Evolutionary conservation across 2,797 vertebrate species (phyloP), one percentile per base, ranked within the genome.

Genomic region (Amblyopsis hoosieri): DNA sequence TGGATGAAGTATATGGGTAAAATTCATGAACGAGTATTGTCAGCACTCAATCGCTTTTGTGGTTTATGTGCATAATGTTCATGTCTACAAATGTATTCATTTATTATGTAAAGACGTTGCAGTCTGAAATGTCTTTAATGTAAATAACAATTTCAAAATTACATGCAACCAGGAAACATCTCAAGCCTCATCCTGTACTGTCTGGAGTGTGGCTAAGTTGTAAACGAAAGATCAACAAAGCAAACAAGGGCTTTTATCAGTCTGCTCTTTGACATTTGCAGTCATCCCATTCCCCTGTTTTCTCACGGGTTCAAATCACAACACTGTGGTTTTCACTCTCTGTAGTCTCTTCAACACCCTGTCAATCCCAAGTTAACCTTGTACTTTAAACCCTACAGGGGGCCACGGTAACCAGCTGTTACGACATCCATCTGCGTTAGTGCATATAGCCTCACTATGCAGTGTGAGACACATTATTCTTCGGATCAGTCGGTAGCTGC

Each of bases 251-350:
- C 61, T 85, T 89, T 87, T 80, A 79, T 85, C 57, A 61, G 67
- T 64, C 50, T 3, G 73, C 68, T 75, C 73, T 79, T 79, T 88
- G 87, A 82, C 85, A 83, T 83, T 78, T 72, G 72, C 75, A 47
- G 0, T 77, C 71, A 69, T 79, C 72, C 70, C 64, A 56, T 74
- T 66, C 54, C 66, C 60, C 59, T 6, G 56, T 76, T 84, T 89
- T 90, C 83, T 87, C 85, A 88, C 82, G 75, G 81, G 79, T 79
- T 90, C 85, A 80, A 58, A 79, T 88, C 82, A 7, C 82, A 80
- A 53, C 69, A 23, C 64, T 31, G 71, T 45, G 15, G 45, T 67
- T 68, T 53, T 12, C 73, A 62, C 66, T 67, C 77, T 71, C 78
- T 52, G 56, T 4, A 69, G 71, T 69, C 54, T 71, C 76, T 77